Conservation (phyloP, 2,113 vertebrate genomes). For the Sinocyclocheilus anshuiensis region DNA sequence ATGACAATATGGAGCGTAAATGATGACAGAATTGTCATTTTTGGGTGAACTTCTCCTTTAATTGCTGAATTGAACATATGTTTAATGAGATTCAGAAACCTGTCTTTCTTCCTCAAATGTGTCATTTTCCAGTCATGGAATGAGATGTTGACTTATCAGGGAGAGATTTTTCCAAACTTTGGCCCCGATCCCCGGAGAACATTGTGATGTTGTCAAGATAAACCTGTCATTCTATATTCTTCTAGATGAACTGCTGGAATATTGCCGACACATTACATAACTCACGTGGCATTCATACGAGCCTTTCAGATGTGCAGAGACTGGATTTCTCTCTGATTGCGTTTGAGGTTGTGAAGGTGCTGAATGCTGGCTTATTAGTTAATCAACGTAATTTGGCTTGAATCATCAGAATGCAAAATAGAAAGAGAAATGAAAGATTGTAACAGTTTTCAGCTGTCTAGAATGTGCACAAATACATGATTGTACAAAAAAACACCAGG, state of each 20-base stretch:
- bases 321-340: not conserved
- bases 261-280: constrained; percentile 60
- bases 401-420: not conserved
- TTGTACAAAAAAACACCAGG: too few species aligned
- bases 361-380: not conserved
- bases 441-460: not conserved
- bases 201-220: constrained; percentile 54
- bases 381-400: constrained; percentile 12
- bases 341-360: not conserved
- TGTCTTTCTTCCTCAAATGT: not conserved
- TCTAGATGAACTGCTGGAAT: constrained; percentile 64
- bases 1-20: too few species aligned
- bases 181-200: constrained; percentile 39
- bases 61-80: too few species aligned
- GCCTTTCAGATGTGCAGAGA: constrained; percentile 24
- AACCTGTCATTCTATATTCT: constrained; percentile 59
- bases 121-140: not conserved
- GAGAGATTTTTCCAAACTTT: constrained; percentile 45
- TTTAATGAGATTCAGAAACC: not conserved
- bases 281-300: constrained; percentile 45
- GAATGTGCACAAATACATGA: not conserved
- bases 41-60: too few species aligned
- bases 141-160: not conserved
- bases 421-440: not conserved
- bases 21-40: too few species aligned